Base-by-base conservation (phyloP, 1,140 invertebrate species). In the Cydia strobilella region DNA sequence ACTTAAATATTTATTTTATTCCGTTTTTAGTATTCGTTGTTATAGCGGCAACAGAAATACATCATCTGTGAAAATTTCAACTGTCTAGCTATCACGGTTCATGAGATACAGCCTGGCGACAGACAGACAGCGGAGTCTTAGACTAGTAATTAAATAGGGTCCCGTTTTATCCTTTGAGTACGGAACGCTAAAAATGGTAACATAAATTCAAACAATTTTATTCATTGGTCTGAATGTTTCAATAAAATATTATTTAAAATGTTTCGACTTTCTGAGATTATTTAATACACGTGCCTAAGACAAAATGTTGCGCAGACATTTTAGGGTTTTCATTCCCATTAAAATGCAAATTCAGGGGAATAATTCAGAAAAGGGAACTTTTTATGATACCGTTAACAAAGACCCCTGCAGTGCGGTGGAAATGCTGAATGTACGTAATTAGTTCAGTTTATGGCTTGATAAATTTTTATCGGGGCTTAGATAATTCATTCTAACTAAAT, bases 341-440 rank as follows among this genome's bases (percentile, higher is more conserved):
- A 83, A 83, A 82, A 82, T 82, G 83, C 79, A 83, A 85, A 85
- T 84, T 82, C 62, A 69, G 51, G 76, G 72, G 72, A 79, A 83
- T 83, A 82, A 82, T 79, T 84, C 76, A 80, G 79, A 77, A 77
- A 66, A 77, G 78, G 77, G 77, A 77, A 80, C 75, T 81, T 85
- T 81, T 85, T 82, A 83, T 80, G 75, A 79, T 66, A 79, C 81
- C 80, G 82, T 85, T 85, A 85, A 85, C 82, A 82, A 74, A 76
- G 76, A 76, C 62, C 79, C 75, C 73, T 78, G 80, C 76, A 76
- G 75, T 66, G 69, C 74, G 74, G 78, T 79, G 74, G 74, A 79
- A 82, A 80, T 79, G 77, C 78, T 84, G 77, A 83, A 78, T 83
- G 35, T 80, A 48, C 75, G 69, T 81, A 80, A 83, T 80, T 81